These are phyloP conservation scores for Sebastes minor DNA, from an alignment of 2,797 vertebrate genomes.

Conservation along the genomic window DNA sequence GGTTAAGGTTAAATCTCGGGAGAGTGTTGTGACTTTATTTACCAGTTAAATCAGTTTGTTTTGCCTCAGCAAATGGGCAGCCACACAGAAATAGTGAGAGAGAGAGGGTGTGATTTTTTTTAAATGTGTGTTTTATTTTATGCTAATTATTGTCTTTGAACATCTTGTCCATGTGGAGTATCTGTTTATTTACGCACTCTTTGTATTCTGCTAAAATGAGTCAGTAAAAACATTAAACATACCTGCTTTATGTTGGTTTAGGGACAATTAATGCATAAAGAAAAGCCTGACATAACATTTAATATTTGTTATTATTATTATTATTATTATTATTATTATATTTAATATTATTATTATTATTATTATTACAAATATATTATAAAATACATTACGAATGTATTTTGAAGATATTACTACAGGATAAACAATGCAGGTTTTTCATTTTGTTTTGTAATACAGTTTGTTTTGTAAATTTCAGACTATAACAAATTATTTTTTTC, in stretches of 20 bases:
- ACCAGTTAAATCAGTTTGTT: conserved; percentile 51
- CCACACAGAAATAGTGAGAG: neutral
- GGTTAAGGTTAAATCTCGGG: conserved; percentile 69
- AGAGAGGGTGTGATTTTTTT: conserved; percentile 5
- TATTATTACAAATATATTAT: neutral
- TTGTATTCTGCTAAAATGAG: conserved; percentile 15
- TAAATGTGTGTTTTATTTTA: conserved; percentile 34
- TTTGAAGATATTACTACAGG: neutral
- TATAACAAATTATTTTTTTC: too few species aligned
- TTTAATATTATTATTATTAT: neutral
- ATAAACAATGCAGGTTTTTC: neutral
- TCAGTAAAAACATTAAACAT: neutral
- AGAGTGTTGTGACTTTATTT: conserved; percentile 63
- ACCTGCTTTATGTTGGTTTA: conserved; percentile 3
- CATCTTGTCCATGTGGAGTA: neutral
- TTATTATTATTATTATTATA: neutral
- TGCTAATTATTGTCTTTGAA: conserved; percentile 49
- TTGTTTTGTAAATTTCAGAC: too few species aligned
- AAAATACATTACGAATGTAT: neutral
- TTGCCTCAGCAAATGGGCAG: conserved; percentile 26
- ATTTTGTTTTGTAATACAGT: neutral
- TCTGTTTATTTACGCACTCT: conserved; percentile 19
- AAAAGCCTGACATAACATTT: neutral
- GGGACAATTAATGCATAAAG: neutral
- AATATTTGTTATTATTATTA: neutral